Base-by-base conservation (phyloP, 2,113 vertebrate genomes). In the Eptesicus fuscus region DNA sequence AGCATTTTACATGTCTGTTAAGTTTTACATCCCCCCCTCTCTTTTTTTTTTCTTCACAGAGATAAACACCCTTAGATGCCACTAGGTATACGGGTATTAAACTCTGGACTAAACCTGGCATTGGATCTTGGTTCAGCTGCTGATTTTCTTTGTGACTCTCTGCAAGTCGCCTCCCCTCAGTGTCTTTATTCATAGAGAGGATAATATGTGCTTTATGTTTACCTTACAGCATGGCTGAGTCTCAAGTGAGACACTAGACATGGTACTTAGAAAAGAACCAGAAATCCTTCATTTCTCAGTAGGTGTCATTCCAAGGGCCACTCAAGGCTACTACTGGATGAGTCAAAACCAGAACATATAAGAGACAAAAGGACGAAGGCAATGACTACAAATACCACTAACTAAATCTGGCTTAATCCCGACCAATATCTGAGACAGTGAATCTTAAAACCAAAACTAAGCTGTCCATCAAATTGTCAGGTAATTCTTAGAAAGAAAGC, bases 281-380 rank as follows among this genome's bases (percentile, higher is more conserved):
- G 51, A 90, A 78, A 23, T 35, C 49, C 67, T 7, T 74, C 69
- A 91, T 87, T 79, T 79, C 42, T 51, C 37, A 16, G 35, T 59
- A 32, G 9, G 7, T 18, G 28, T 51, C 71, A 61, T 90, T 88
- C 47, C 63, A n/a, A 87, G 67, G 35, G 53, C 49, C 37, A 71
- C 37, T 35, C 59, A 71, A 90, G 40, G 42, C 10, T 74, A 63
- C 10, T 74, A 63, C 47, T 63, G 35, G 74, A 4, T 47, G 67
- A 87, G 65, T 65, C 59, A 94, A 94, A 96, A 91, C 85, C 53
- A 93, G n/a, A 93, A 49, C 20, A 70, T 70, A 32, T 51, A n/a
- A 76, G 17, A 77, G 73, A 49, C 16, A 76, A 71, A 87, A 56
- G 91, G 69, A 86, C 59, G 67, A 84, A 94, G 13, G 67, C 40